Evolutionary conservation across 2,113 vertebrate species (phyloP), one percentile per base, ranked within the genome.

Genomic region (Oryzias melastigma): DNA sequence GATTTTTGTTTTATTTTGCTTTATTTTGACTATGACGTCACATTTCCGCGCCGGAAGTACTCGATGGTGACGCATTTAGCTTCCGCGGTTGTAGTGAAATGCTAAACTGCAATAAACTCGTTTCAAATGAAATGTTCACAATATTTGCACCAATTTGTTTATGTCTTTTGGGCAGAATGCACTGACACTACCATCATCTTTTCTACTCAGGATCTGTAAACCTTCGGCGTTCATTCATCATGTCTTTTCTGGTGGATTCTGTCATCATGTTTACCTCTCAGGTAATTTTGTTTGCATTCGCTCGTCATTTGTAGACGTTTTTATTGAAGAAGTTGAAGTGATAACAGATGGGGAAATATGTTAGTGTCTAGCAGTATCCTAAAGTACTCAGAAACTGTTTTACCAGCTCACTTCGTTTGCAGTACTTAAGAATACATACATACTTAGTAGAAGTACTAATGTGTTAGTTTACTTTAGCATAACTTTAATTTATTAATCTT

Each of bases 201-300:
- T 17, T 8, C 18, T 29, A 14, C 52, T 22, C 5, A 48, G 51
- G 14, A 8, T 18, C 15, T 50, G 5, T 10, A 24, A 20, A 13
- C 47, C 49, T 63, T 45, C 4, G 4, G 74, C 4, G 41, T 29
- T 45, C 22, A 5, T 20, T 14, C 71, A 41, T 22, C 74, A 98
- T 98, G 96, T 98, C 94, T 62, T 98, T 98, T 83, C 81, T 98
- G 16, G 88, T 97, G 60, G 96, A 98, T 64, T 98, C 96, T 49
- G 87, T 95, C 77, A 95, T 98, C 72, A 95, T 95, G 95, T 91
- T 97, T 84, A 95, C 94, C 52, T 98, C 96, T 5, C 96, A 98
- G 95, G 96, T 98, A 89, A 77, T 1, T 35, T 29, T 35, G 8
- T 35, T 35, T 12, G 10, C 35, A 35, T 35, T 12, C 10, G 10